These are phyloP conservation scores for Pelvicachromis taeniatus DNA, from an alignment of 2,113 vertebrate species.

Conservation along the genomic window DNA sequence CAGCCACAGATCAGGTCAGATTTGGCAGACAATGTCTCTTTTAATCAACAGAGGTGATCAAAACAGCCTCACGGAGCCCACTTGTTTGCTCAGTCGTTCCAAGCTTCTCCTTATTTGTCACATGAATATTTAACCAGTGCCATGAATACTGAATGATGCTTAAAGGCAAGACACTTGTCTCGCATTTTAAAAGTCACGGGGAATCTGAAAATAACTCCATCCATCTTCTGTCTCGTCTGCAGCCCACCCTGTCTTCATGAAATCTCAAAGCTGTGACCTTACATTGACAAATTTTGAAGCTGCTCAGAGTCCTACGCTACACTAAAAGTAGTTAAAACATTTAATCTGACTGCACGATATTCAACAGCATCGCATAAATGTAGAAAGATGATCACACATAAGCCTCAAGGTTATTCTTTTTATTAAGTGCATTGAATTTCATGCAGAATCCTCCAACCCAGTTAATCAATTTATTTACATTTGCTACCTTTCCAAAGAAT, in stretches of 20 bases:
- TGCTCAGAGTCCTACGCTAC: background rate
- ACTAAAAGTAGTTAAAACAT: background rate
- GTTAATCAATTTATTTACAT: slow-evolving; percentile 16
- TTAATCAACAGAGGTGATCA: slow-evolving; percentile 2
- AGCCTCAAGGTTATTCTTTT: background rate
- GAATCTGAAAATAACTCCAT: slow-evolving; percentile 27
- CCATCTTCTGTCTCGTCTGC: background rate
- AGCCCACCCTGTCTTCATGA: background rate
- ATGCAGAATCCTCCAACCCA: background rate
- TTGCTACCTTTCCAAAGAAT: background rate
- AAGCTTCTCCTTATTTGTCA: slow-evolving; percentile 14
- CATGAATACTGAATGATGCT: slow-evolving; percentile 57
- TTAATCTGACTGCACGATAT: background rate
- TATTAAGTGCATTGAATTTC: background rate
- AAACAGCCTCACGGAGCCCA: background rate
- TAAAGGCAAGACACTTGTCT: slow-evolving; percentile 45
- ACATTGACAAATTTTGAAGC: background rate
- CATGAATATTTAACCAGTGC: slow-evolving; percentile 54
- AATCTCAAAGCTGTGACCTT: background rate
- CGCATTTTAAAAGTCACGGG: background rate
- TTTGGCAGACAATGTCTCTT: background rate
- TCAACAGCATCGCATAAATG: background rate
- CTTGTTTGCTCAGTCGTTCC: slow-evolving; percentile 12
- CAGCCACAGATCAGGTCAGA: background rate
- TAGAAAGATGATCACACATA: background rate